Conservation (phyloP, 2,797 vertebrate genomes). For the Paguma larvata region DNA sequence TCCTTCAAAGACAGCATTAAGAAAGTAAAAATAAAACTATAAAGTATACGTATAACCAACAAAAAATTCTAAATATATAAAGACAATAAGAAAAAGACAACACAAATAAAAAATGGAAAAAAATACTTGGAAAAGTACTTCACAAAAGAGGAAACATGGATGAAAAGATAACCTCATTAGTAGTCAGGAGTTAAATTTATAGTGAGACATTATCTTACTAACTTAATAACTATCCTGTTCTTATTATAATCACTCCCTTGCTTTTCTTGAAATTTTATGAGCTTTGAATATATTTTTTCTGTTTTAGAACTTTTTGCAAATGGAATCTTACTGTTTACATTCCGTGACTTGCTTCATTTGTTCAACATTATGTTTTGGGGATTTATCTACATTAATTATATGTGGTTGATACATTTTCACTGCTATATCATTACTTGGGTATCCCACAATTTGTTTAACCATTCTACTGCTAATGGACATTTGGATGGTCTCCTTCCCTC, state of each 20-base stretch:
- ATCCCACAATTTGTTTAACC: not conserved
- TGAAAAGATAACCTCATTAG: not conserved
- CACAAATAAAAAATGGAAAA: not conserved
- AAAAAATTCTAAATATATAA: not conserved
- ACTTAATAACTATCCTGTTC: not conserved
- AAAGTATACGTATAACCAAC: not conserved
- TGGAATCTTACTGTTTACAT: not conserved
- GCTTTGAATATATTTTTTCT: slow-evolving; percentile 18
- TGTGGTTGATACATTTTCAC: not conserved
- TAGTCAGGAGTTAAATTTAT: not conserved
- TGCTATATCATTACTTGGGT: not conserved
- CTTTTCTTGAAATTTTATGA: slow-evolving; percentile 35
- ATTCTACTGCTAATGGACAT: not conserved
- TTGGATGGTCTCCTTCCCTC: not conserved
- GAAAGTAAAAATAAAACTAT: slow-evolving; percentile 18
- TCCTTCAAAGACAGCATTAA: slow-evolving; percentile 5
- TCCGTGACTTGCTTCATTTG: not conserved
- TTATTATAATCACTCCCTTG: not conserved
- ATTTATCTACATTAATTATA: not conserved
- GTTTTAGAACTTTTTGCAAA: not conserved
- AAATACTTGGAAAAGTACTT: not conserved
- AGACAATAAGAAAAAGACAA: not conserved
- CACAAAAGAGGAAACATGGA: not conserved
- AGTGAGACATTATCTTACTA: not conserved
- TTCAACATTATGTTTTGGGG: not conserved